Percentiles rank a stretch among this genome's conserved stretches.
phyloP scores from a whole-genome alignment of 1,140 invertebrate genomes.

The Formica exsecta region DNA sequence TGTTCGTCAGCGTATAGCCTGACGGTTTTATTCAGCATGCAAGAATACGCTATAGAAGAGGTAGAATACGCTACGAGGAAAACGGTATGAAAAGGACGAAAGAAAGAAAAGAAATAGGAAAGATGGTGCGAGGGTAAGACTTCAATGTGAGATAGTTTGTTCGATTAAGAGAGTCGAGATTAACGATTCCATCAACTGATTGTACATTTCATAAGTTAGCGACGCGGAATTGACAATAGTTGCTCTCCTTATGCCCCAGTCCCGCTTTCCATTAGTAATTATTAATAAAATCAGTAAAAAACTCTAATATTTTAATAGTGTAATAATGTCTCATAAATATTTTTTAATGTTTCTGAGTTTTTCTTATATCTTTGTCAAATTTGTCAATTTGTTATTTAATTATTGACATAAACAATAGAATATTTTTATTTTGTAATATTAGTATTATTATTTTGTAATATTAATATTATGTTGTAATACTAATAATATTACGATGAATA shows the following conservation, averaged over 20 bases:
- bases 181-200: slow-evolving; percentile 70
- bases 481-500: not conserved
- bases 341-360: not conserved
- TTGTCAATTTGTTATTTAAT: not conserved
- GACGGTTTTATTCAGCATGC: slow-evolving; percentile 62
- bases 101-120: slow-evolving; percentile 29
- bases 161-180: slow-evolving; percentile 35
- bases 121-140: slow-evolving; percentile 37
- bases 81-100: slow-evolving; percentile 1
- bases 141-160: slow-evolving; percentile 59
- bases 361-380: not conserved
- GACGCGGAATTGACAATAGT: slow-evolving; percentile 18
- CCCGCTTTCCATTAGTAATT: slow-evolving; percentile 5
- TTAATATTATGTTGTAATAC: no score
- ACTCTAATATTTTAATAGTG: not conserved
- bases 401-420: not conserved
- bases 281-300: slow-evolving; percentile 64
- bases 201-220: slow-evolving; percentile 59
- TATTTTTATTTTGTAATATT: not conserved
- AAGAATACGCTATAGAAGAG: slow-evolving; percentile 31
- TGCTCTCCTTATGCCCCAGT: not conserved
- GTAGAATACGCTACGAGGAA: not conserved
- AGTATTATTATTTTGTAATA: not conserved
- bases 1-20: slow-evolving; percentile 60
- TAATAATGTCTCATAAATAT: not conserved